These are phyloP conservation scores for Euwallacea fornicatus DNA, from an alignment of 1,140 invertebrate genomes.

Conservation along the genomic window DNA sequence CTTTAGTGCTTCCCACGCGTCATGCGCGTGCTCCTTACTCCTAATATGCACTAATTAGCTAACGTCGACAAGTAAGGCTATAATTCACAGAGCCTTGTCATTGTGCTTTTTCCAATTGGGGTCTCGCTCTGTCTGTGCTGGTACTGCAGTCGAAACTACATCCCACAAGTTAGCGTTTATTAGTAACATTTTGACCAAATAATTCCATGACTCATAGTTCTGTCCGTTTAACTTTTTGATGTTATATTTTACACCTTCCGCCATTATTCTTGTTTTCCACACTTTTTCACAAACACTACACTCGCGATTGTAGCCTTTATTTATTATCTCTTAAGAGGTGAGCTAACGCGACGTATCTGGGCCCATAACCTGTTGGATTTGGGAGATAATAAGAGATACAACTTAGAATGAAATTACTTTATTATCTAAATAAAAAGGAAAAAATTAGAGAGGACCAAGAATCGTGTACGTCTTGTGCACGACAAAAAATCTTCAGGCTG, in stretches of 20 bases:
- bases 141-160: not conserved
- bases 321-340: too few relatives aligned
- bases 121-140: not conserved
- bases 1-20: conserved; percentile 16
- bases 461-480: too few relatives aligned
- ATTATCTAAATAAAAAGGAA: too few relatives aligned
- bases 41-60: conserved; percentile 18
- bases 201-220: too few relatives aligned
- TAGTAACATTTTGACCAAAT: conserved; percentile 10
- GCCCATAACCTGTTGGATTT: too few relatives aligned
- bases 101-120: conserved; percentile 11
- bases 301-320: too few relatives aligned
- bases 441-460: too few relatives aligned
- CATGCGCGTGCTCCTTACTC: conserved; percentile 10
- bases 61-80: conserved; percentile 16
- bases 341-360: too few relatives aligned
- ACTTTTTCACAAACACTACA: too few relatives aligned
- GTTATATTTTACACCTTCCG: conserved; percentile 6
- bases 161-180: conserved; percentile 13
- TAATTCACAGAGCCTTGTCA: conserved; percentile 14
- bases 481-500: too few relatives aligned
- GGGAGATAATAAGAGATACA: too few relatives aligned
- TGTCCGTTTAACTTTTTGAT: conserved; percentile 8
- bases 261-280: not conserved
- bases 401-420: too few relatives aligned